phyloP scores from a whole-genome alignment of 2,888 invertebrate genomes.

The Agrilus mali region DNA sequence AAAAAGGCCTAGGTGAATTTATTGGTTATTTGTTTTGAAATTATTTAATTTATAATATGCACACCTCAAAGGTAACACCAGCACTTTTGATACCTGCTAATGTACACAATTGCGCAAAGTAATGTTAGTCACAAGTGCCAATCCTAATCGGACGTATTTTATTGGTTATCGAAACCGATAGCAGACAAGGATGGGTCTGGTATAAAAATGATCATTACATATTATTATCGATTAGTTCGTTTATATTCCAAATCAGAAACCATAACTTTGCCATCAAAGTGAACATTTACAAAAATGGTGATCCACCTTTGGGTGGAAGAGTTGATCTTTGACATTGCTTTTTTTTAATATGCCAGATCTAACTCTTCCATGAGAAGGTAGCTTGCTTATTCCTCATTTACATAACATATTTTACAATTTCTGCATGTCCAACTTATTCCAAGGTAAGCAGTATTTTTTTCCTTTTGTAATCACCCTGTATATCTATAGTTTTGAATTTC shows the following conservation, averaged over 20 bases:
- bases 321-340: constrained; percentile 17
- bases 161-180: constrained; percentile 17
- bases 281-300: background rate
- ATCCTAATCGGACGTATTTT: constrained; percentile 9
- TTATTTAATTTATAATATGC: no score
- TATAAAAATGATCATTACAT: constrained; percentile 11
- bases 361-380: constrained; percentile 23
- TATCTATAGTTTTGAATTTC: no score
- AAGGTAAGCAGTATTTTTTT: no score
- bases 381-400: background rate
- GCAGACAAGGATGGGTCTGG: constrained; percentile 13
- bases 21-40: no score
- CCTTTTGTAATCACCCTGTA: no score
- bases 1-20: no score
- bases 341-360: constrained; percentile 21
- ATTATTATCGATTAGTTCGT: constrained; percentile 6
- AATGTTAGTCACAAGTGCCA: constrained; percentile 3
- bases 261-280: background rate
- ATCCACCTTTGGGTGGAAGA: constrained; percentile 15
- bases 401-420: no score
- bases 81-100: constrained; percentile 6
- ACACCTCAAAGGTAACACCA: no score
- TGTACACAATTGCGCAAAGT: constrained; percentile 10
- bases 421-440: no score
- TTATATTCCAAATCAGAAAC: background rate